Conservation (phyloP, 64 coral and sea anemone genomes). For the Montipora foliosa region DNA sequence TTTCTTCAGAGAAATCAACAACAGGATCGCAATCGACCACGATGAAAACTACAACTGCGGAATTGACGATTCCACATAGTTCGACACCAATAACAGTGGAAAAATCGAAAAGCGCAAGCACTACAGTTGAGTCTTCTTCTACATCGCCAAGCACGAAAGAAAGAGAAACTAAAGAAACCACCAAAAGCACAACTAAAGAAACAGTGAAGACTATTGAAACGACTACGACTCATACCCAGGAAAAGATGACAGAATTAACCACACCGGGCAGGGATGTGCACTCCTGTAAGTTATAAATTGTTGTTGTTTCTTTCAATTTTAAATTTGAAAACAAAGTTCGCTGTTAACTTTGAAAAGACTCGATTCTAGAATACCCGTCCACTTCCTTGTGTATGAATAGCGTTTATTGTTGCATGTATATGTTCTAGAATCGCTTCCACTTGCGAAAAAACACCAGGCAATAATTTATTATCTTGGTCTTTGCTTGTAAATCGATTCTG, state of each 20-base stretch:
- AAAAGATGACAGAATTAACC: background rate
- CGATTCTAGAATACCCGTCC: too few species aligned
- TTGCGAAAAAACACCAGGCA: too few species aligned
- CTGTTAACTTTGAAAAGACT: too few species aligned
- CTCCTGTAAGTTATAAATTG: background rate
- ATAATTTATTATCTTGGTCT: too few species aligned
- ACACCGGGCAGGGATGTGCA: background rate
- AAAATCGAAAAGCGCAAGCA: background rate
- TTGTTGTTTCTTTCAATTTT: too few species aligned
- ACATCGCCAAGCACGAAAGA: background rate
- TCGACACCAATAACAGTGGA: background rate
- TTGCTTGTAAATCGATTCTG: too few species aligned
- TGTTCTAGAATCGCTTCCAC: too few species aligned
- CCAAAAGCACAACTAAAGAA: slow-evolving; percentile 1
- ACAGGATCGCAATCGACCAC: background rate
- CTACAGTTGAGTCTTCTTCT: background rate
- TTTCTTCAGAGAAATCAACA: background rate
- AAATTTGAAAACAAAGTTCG: too few species aligned
- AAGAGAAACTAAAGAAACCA: background rate
- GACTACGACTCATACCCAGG: slow-evolving; percentile 15
- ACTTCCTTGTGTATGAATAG: too few species aligned
- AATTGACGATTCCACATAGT: background rate
- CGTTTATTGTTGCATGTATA: too few species aligned
- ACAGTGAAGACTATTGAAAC: slow-evolving; percentile 26
- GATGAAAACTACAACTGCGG: background rate